Percentiles rank a stretch among this genome's conserved stretches.
These are phyloP conservation scores for Sebastes goodei DNA, from an alignment of 2,797 vertebrate species.

Conservation along the genomic window DNA sequence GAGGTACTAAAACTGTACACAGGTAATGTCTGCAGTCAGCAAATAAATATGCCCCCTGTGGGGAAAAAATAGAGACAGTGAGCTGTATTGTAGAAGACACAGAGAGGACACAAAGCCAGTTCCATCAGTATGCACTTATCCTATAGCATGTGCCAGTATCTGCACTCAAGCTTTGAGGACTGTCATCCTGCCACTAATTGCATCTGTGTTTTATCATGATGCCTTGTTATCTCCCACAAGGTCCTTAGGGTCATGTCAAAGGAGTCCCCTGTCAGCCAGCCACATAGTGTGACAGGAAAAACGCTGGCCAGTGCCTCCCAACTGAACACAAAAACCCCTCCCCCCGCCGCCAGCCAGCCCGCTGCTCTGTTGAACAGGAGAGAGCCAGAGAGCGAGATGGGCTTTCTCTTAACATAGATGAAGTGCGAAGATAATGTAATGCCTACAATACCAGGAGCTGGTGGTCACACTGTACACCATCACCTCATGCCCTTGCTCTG, in stretches of 20 bases:
- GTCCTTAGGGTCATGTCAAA: slow-evolving; percentile 63
- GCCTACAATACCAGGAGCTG: slow-evolving; percentile 39
- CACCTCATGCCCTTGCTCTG: slow-evolving; percentile 46
- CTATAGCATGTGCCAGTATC: slow-evolving; percentile 49
- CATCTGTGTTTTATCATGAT: slow-evolving; percentile 72
- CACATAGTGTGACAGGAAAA: slow-evolving; percentile 41
- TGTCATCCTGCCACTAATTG: slow-evolving; percentile 68
- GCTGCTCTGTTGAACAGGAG: not conserved
- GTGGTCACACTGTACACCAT: slow-evolving; percentile 42
- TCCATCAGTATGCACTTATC: slow-evolving; percentile 54
- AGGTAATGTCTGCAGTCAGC: slow-evolving; percentile 15
- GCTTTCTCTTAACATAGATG: slow-evolving; percentile 47
- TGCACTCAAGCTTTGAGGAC: slow-evolving; percentile 37
- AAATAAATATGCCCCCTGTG: slow-evolving; percentile 26
- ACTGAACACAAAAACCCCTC: not conserved
- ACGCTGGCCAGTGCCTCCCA: slow-evolving; percentile 19
- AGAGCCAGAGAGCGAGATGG: not conserved
- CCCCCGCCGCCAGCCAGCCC: not conserved
- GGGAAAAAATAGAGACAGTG: not conserved
- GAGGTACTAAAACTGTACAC: slow-evolving; percentile 20
- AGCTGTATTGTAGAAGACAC: not conserved
- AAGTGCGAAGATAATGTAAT: slow-evolving; percentile 56
- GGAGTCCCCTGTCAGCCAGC: slow-evolving; percentile 52
- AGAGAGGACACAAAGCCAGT: slow-evolving; percentile 8
- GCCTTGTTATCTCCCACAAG: slow-evolving; percentile 68